Conservation (phyloP, 1,140 invertebrate genomes). For the Muscidifurax raptorellus region DNA sequence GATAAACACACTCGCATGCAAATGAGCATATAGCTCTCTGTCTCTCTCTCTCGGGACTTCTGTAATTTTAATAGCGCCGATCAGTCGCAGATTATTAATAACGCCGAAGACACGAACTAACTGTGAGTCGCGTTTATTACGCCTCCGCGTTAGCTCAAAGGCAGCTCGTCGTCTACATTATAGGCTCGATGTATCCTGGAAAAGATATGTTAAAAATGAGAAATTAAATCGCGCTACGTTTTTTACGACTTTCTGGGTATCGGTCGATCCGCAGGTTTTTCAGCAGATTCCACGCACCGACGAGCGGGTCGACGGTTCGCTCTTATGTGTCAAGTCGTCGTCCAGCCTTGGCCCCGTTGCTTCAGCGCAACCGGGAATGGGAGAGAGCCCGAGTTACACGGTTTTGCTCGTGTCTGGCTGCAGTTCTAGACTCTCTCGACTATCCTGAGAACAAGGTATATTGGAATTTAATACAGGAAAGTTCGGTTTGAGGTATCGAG, state of each 20-base stretch:
- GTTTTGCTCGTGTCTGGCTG: neutral
- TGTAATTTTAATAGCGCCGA: neutral
- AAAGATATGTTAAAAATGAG: slow-evolving; percentile 38
- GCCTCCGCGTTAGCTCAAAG: neutral
- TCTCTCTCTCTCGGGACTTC: neutral
- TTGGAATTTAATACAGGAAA: slow-evolving; percentile 46
- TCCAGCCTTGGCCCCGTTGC: slow-evolving; percentile 30
- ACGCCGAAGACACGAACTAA: neutral
- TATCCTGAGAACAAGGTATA: slow-evolving; percentile 32
- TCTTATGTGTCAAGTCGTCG: neutral
- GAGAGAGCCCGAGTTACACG: slow-evolving; percentile 29
- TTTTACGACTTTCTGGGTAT: neutral
- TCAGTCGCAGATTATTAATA: neutral
- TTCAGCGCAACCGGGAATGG: neutral
- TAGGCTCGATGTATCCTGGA: neutral
- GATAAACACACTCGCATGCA: neutral
- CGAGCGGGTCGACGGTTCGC: too few species aligned
- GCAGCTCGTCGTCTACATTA: neutral
- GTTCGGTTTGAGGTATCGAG: neutral
- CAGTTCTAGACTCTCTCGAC: neutral
- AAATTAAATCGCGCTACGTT: slow-evolving; percentile 38
- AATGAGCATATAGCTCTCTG: too few species aligned
- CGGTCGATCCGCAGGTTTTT: neutral
- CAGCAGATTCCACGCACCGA: neutral
- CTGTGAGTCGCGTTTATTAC: slow-evolving; percentile 34